Conservation (phyloP, 2,888 invertebrate species). For the Scaptomyza tumidula region DNA sequence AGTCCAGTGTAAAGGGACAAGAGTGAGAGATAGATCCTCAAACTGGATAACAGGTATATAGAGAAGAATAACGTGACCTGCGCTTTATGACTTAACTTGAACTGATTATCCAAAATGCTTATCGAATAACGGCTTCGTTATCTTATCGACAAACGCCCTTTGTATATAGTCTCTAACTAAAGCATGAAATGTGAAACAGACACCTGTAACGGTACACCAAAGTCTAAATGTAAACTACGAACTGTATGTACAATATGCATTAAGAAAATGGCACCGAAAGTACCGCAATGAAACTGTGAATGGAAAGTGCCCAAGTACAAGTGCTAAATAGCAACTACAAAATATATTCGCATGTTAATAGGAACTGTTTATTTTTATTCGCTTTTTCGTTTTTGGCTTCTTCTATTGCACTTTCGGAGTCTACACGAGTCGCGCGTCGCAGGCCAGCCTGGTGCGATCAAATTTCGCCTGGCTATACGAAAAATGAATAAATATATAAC, state of each 20-base stretch:
- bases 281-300: slow-evolving; percentile 11
- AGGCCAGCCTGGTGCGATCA: slow-evolving; percentile 32
- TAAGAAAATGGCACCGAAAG: neutral
- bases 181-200: slow-evolving; percentile 35
- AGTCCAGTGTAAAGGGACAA: slow-evolving; percentile 8
- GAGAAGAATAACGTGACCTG: slow-evolving; percentile 34
- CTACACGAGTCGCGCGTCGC: slow-evolving; percentile 57
- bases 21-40: slow-evolving; percentile 5
- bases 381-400: too few relatives aligned
- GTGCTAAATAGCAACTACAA: slow-evolving; percentile 50
- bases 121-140: slow-evolving; percentile 33
- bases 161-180: slow-evolving; percentile 2
- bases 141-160: slow-evolving; percentile 47
- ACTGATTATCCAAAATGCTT: slow-evolving; percentile 46
- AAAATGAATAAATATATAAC: slow-evolving; percentile 30
- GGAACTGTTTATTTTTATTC: slow-evolving; percentile 16
- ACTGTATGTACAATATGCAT: neutral
- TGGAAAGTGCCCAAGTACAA: slow-evolving; percentile 49
- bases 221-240: slow-evolving; percentile 33
- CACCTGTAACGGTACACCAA: slow-evolving; percentile 44
- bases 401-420: slow-evolving; percentile 6
- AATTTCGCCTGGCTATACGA: slow-evolving; percentile 62
- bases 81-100: slow-evolving; percentile 47
- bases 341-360: slow-evolving; percentile 57
- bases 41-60: slow-evolving; percentile 14